These are phyloP conservation scores for Carcinoscorpius rotundicauda DNA, from an alignment of 1,140 invertebrate species.

Conservation along the genomic window DNA sequence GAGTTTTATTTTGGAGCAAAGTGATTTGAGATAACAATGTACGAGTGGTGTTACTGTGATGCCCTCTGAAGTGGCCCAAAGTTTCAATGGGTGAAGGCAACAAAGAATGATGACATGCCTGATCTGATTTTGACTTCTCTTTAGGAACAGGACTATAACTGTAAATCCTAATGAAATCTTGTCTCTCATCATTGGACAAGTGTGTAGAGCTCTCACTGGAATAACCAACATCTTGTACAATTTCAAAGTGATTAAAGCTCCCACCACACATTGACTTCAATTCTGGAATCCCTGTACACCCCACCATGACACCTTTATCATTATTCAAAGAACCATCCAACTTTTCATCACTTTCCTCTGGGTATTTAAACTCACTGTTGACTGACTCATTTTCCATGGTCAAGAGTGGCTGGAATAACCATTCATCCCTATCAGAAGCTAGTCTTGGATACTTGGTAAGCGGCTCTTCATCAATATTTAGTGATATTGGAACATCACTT, in stretches of 20 bases:
- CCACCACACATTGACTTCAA: conserved; percentile 19
- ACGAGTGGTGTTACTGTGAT: no score
- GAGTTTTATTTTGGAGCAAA: no score
- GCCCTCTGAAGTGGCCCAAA: no score
- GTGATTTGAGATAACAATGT: no score
- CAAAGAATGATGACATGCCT: no score
- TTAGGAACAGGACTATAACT: conserved; percentile 6
- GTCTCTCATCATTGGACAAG: conserved; percentile 29
- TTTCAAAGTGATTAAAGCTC: conserved; percentile 19
- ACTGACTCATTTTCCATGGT: conserved; percentile 6
- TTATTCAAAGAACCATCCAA: conserved; percentile 1
- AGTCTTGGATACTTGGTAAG: conserved; percentile 13
- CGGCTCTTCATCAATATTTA: conserved; percentile 12
- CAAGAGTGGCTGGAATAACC: conserved; percentile 1
- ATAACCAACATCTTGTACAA: conserved; percentile 31
- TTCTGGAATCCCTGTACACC: conserved; percentile 19
- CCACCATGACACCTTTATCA: conserved; percentile 21
- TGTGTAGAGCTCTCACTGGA: conserved; percentile 31
- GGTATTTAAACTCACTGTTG: neutral
- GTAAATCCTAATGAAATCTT: conserved; percentile 12
- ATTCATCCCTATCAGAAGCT: conserved; percentile 3
- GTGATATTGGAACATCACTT: no score
- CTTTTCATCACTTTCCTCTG: neutral
- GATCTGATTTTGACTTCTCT: no score
- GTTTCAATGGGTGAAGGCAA: no score